These are phyloP conservation scores for Electrophaes corylata DNA, from an alignment of 2,888 invertebrate species.

Conservation along the genomic window DNA sequence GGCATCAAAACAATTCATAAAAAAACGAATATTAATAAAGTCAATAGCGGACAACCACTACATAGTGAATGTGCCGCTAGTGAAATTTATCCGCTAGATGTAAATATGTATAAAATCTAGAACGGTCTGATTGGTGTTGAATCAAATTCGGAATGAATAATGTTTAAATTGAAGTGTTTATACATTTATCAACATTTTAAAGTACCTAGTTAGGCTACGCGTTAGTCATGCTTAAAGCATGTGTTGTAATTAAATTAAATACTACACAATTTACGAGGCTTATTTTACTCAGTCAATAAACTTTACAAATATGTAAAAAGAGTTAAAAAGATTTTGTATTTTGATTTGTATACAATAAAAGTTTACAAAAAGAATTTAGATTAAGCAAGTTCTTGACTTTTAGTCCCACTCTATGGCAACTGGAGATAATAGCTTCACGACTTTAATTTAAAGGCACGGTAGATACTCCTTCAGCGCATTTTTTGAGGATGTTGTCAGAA, in stretches of 20 bases:
- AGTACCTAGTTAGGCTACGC: not conserved
- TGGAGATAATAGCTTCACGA: too few relatives aligned
- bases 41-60: too few relatives aligned
- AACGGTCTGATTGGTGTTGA: conserved; percentile 20
- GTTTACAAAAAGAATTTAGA: too few relatives aligned
- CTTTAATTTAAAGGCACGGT: too few relatives aligned
- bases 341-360: too few relatives aligned
- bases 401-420: too few relatives aligned
- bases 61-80: not conserved
- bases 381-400: too few relatives aligned
- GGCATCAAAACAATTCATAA: not conserved
- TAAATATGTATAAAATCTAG: conserved; percentile 8
- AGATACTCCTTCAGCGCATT: too few relatives aligned
- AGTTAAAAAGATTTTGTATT: too few relatives aligned
- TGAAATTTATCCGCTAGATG: conserved; percentile 6
- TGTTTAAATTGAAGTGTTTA: conserved; percentile 25
- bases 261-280: not conserved
- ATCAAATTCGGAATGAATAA: conserved; percentile 28
- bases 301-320: too few relatives aligned
- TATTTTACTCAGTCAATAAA: conserved; percentile 13
- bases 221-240: conserved; percentile 13
- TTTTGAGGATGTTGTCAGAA: too few relatives aligned
- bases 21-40: too few relatives aligned
- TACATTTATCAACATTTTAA: conserved; percentile 22
- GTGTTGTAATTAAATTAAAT: conserved; percentile 19